Evolutionary conservation across 2,888 invertebrate species (phyloP).

Genomic region (Platypus cylindrus): DNA sequence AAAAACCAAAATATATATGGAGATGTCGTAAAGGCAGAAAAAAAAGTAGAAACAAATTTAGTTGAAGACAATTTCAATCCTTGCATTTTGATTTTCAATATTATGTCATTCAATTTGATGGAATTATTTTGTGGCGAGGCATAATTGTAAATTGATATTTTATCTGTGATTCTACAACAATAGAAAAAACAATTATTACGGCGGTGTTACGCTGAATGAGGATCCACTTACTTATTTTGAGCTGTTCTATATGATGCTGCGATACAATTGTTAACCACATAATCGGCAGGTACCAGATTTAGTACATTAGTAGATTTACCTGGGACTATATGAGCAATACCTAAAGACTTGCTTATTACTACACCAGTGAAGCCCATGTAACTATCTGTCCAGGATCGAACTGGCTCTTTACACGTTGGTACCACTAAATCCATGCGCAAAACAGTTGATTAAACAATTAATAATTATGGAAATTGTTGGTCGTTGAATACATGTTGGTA

Average conservation of each 20-base stretch:
- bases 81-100: background rate
- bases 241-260: conserved; percentile 28
- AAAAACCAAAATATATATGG: too few species aligned
- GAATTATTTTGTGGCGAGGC: background rate
- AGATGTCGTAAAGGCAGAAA: too few species aligned
- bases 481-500: conserved; percentile 54
- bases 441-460: background rate
- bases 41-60: too few species aligned
- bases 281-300: conserved; percentile 55
- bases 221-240: conserved; percentile 1
- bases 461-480: conserved; percentile 41
- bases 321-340: conserved; percentile 44
- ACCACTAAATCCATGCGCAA: background rate
- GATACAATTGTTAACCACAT: conserved; percentile 47
- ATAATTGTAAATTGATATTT: conserved; percentile 3
- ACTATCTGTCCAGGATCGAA: conserved; percentile 63
- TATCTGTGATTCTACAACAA: background rate
- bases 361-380: conserved; percentile 51
- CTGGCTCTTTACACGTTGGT: conserved; percentile 34
- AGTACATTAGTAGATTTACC: conserved; percentile 39
- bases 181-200: background rate
- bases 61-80: too few species aligned
- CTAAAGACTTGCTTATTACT: conserved; percentile 31
- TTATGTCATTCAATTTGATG: background rate
- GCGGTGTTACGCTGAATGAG: background rate